Conservation (phyloP, 2,888 invertebrate genomes). For the Clepsis dumicolana region DNA sequence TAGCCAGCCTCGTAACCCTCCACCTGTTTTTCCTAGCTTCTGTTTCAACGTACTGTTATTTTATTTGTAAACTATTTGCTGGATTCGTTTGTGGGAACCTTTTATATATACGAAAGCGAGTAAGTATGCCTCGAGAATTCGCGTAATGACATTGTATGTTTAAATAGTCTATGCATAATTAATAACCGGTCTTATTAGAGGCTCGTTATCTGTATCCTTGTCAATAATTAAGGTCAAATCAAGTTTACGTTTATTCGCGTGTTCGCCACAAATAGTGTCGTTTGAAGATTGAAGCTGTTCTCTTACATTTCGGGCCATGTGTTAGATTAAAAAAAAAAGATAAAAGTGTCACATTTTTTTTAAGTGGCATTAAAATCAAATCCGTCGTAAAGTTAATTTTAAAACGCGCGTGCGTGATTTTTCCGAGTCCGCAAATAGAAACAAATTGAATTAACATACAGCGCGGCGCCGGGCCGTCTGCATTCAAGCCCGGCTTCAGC, state of each 20-base stretch:
- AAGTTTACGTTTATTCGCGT: not conserved
- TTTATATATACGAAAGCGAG: too few species aligned
- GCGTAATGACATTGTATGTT: not conserved
- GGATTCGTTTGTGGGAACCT: too few species aligned
- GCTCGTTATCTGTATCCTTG: slow-evolving; percentile 6
- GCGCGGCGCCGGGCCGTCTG: slow-evolving; percentile 13
- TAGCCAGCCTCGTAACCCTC: too few species aligned
- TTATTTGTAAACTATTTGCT: too few species aligned
- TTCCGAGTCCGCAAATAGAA: slow-evolving; percentile 32
- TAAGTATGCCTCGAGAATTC: not conserved
- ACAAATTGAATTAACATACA: slow-evolving; percentile 33
- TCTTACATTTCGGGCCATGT: not conserved
- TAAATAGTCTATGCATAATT: not conserved
- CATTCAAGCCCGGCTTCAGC: slow-evolving; percentile 12
- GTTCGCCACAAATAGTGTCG: not conserved
- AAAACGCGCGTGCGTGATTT: slow-evolving; percentile 28
- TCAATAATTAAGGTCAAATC: slow-evolving; percentile 26
- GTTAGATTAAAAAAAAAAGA: not conserved
- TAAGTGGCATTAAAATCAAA: not conserved
- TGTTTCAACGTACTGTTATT: too few species aligned
- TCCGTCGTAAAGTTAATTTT: slow-evolving; percentile 17
- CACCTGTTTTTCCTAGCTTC: too few species aligned
- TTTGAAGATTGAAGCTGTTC: too few species aligned
- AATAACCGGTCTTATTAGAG: not conserved
- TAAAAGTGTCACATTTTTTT: not conserved